Evolutionary conservation across 2,888 invertebrate species (phyloP).

Genomic region (Hedychridium roseum): DNA sequence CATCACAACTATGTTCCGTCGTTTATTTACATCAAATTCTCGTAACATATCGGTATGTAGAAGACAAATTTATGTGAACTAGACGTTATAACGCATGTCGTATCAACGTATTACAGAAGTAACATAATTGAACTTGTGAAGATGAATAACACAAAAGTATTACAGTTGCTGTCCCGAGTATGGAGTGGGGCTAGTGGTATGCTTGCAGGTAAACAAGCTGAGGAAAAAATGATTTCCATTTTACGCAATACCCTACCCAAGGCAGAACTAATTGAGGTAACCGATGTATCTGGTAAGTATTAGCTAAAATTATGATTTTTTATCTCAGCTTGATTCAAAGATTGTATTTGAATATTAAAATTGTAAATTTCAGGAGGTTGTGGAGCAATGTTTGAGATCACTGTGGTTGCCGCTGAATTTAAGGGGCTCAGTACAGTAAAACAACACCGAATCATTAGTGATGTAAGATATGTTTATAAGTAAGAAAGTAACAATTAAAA

Average conservation of each 20-base stretch:
- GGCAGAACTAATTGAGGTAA: slow-evolving; percentile 72
- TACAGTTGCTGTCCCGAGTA: slow-evolving; percentile 59
- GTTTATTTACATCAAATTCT: slow-evolving; percentile 44
- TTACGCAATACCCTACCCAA: slow-evolving; percentile 68
- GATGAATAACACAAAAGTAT: slow-evolving; percentile 55
- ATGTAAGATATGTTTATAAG: slow-evolving; percentile 56
- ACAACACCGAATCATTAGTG: slow-evolving; percentile 78
- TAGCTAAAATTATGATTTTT: not conserved
- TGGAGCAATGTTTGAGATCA: slow-evolving; percentile 82
- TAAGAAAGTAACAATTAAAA: not conserved
- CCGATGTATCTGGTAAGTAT: slow-evolving; percentile 72
- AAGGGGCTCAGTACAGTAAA: slow-evolving; percentile 75
- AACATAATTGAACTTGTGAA: slow-evolving; percentile 27
- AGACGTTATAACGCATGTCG: not conserved
- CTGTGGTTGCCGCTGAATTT: slow-evolving; percentile 75
- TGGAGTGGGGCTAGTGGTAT: slow-evolving; percentile 57
- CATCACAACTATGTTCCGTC: slow-evolving; percentile 47
- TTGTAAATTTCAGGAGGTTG: slow-evolving; percentile 71
- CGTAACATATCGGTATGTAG: slow-evolving; percentile 55
- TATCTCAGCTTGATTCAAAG: not conserved
- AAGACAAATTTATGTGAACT: slow-evolving; percentile 14
- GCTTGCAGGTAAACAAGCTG: slow-evolving; percentile 55
- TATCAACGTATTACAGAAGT: not conserved
- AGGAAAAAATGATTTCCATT: slow-evolving; percentile 61
- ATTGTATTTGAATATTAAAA: not conserved